phyloP scores from a whole-genome alignment of 1,140 invertebrate species.

The Epicauta chinensis region DNA sequence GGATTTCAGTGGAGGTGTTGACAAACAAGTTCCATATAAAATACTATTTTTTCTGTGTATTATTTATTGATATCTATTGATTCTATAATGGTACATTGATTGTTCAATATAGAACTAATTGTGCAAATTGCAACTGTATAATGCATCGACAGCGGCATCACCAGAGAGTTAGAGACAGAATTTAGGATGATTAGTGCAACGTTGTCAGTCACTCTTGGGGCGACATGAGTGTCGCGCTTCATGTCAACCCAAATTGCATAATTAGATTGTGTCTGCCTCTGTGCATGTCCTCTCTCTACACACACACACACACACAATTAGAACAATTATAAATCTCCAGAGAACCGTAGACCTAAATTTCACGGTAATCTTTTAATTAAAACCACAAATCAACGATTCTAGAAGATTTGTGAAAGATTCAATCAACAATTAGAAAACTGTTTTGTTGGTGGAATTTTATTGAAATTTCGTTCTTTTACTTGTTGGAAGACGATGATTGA shows the following conservation, averaged over 20 bases:
- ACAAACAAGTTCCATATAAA: too few species aligned
- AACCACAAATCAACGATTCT: constrained; percentile 10
- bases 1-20: not conserved
- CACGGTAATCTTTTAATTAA: constrained; percentile 22
- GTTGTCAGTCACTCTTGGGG: constrained; percentile 35
- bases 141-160: constrained; percentile 5
- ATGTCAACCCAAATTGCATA: constrained; percentile 35
- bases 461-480: constrained; percentile 12
- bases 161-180: constrained; percentile 21
- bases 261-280: constrained; percentile 35
- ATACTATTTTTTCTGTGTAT: too few species aligned
- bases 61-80: too few species aligned
- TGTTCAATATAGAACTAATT: constrained; percentile 23
- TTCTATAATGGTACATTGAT: not conserved
- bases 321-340: constrained; percentile 27
- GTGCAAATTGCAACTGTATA: constrained; percentile 21
- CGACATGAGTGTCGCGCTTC: constrained; percentile 25
- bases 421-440: constrained; percentile 7
- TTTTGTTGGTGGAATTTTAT: constrained; percentile 6
- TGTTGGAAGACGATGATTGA: constrained; percentile 25
- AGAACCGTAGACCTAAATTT: constrained; percentile 10
- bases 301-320: constrained; percentile 33
- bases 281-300: constrained; percentile 29
- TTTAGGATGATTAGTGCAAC: constrained; percentile 25
- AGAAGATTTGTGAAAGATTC: too few species aligned